Percentiles rank a stretch among this genome's conserved stretches.
Conservation (phyloP, 1,140 invertebrate species). For the Listronotus oregonensis region DNA sequence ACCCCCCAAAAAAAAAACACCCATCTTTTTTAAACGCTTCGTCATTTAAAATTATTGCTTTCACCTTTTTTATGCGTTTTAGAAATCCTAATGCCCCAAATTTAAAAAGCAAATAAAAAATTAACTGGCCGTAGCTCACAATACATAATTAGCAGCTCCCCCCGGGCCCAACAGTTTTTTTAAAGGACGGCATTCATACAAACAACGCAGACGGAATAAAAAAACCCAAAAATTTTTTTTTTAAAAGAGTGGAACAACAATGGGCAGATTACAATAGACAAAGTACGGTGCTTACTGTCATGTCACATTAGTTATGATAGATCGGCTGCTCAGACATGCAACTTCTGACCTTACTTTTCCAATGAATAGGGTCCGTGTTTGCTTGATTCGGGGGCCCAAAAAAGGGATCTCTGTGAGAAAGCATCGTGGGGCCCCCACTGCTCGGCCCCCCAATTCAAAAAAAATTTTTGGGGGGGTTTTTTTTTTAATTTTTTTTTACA, state of each 20-base stretch:
- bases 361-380: slow-evolving; percentile 24
- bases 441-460: slow-evolving; percentile 46
- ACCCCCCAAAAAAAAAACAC: too few relatives aligned
- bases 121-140: slow-evolving; percentile 14
- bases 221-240: slow-evolving; percentile 26
- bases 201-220: slow-evolving; percentile 12
- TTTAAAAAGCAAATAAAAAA: slow-evolving; percentile 25
- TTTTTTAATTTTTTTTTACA: slow-evolving; percentile 48
- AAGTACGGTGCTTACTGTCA: slow-evolving; percentile 53
- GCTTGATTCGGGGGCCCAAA: slow-evolving; percentile 3
- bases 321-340: slow-evolving; percentile 37
- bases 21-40: too few relatives aligned
- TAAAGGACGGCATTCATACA: slow-evolving; percentile 24
- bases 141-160: slow-evolving; percentile 26
- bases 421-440: slow-evolving; percentile 39
- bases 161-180: slow-evolving; percentile 20
- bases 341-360: slow-evolving; percentile 30
- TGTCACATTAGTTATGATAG: slow-evolving; percentile 54
- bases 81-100: slow-evolving; percentile 2
- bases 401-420: slow-evolving; percentile 45
- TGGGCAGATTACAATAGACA: slow-evolving; percentile 54
- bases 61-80: not conserved
- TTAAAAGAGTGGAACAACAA: slow-evolving; percentile 46
- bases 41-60: too few relatives aligned
- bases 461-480: slow-evolving; percentile 48